Percentiles rank a stretch among this genome's conserved stretches.
These are phyloP conservation scores for Chloroceryle amazona DNA, from an alignment of 2,797 vertebrate species.

Conservation along the genomic window DNA sequence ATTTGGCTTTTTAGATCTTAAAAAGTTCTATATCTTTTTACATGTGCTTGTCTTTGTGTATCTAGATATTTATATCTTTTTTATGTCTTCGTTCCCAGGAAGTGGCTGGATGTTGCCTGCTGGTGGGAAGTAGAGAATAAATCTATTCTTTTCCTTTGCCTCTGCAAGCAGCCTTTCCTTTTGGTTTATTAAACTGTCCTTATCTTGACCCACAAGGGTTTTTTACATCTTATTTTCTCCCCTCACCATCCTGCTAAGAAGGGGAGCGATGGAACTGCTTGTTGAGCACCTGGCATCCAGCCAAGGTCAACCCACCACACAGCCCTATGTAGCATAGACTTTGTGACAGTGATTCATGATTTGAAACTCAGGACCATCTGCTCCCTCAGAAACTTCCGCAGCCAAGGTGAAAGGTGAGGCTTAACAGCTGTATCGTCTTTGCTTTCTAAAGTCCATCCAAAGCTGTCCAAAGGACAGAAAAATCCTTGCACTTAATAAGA, in stretches of 20 bases:
- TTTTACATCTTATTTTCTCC: background rate
- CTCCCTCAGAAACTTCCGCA: constrained; percentile 41
- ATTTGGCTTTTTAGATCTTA: no score
- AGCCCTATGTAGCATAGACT: fast-evolving
- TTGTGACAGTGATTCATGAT: constrained; percentile 73
- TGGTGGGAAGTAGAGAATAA: background rate
- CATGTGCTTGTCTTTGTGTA: no score
- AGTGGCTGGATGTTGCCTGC: background rate
- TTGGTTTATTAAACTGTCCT: background rate
- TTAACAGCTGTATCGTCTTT: constrained; percentile 65
- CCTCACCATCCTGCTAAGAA: background rate
- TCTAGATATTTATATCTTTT: no score
- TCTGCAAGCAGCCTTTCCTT: background rate
- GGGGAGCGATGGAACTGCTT: background rate
- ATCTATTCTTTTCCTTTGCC: background rate
- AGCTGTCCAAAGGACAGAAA: constrained; percentile 47
- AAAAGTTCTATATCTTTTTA: no score
- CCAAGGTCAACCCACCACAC: background rate
- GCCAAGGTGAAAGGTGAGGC: constrained; percentile 72
- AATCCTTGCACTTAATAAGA: constrained; percentile 23
- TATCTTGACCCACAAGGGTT: background rate
- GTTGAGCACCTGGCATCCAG: background rate
- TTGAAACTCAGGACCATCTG: constrained; percentile 69
- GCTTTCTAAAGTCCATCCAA: constrained; percentile 52
- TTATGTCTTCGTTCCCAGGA: background rate